phyloP scores from a whole-genome alignment of 1,140 invertebrate species.

The Frieseomelitta varia region DNA sequence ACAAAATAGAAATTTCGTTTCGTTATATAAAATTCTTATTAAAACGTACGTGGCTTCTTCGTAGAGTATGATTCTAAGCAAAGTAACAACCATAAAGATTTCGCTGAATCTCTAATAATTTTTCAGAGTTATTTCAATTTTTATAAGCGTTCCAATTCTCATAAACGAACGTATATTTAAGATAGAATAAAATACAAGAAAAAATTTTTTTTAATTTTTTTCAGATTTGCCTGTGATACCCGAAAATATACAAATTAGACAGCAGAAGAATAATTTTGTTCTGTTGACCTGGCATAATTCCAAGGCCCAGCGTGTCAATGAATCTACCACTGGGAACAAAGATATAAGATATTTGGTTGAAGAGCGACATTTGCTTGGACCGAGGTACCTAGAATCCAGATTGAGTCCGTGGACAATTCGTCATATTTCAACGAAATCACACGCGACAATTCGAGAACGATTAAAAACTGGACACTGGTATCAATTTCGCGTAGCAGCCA shows the following conservation, averaged over 20 bases:
- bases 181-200: background rate
- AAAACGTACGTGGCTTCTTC: too few species aligned
- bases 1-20: too few species aligned
- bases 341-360: constrained; percentile 82
- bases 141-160: too few species aligned
- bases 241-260: constrained; percentile 72
- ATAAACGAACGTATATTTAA: background rate
- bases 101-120: too few species aligned
- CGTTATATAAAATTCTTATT: too few species aligned
- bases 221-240: constrained; percentile 80
- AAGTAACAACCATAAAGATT: too few species aligned
- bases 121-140: too few species aligned
- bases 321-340: constrained; percentile 16
- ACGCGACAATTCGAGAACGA: constrained; percentile 83
- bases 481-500: constrained; percentile 88
- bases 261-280: constrained; percentile 72
- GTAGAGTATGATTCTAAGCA: too few species aligned
- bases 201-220: constrained; percentile 4
- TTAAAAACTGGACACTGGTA: constrained; percentile 89
- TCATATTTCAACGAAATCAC: constrained; percentile 79
- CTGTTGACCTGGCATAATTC: constrained; percentile 74
- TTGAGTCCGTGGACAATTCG: constrained; percentile 82
- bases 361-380: constrained; percentile 83
- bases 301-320: constrained; percentile 5
- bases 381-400: constrained; percentile 80